A percentile compares a stretch with the other conserved stretches of the same genome.
Conservation (phyloP, 2,113 vertebrate species). For the Melanocharis versteri region DNA sequence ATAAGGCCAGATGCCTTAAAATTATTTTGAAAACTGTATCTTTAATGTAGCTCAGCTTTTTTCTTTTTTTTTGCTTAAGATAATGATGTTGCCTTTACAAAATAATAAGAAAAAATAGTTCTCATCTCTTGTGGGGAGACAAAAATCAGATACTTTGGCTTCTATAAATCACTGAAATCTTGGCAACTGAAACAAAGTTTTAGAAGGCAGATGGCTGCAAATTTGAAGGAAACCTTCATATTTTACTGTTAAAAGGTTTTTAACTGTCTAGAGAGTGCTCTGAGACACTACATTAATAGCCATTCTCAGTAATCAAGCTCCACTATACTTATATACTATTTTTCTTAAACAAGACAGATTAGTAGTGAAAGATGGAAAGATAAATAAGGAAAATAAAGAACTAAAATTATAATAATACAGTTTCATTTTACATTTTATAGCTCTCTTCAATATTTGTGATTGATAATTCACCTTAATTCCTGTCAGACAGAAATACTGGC, state of each 20-base stretch:
- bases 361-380: not conserved
- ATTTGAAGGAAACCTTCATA: conserved; percentile 35
- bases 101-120: conserved; percentile 38
- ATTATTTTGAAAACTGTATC: conserved; percentile 56
- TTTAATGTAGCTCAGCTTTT: conserved; percentile 36
- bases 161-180: conserved; percentile 55
- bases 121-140: conserved; percentile 37
- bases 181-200: conserved; percentile 60
- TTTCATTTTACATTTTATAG: conserved; percentile 9
- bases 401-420: not conserved
- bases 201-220: conserved; percentile 37
- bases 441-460: not conserved
- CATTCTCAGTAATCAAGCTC: conserved; percentile 17
- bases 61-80: not conserved
- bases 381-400: not conserved
- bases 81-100: conserved; percentile 33
- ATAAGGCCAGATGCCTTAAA: conserved; percentile 74
- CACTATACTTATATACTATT: not conserved
- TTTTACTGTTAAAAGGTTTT: conserved; percentile 45
- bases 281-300: not conserved
- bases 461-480: conserved; percentile 36
- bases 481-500: not conserved
- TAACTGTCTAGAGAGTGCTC: conserved; percentile 11
- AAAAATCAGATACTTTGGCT: conserved; percentile 63
- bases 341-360: conserved; percentile 24